These are phyloP conservation scores for Dynastes tityus DNA, from an alignment of 2,888 invertebrate genomes.

Conservation along the genomic window DNA sequence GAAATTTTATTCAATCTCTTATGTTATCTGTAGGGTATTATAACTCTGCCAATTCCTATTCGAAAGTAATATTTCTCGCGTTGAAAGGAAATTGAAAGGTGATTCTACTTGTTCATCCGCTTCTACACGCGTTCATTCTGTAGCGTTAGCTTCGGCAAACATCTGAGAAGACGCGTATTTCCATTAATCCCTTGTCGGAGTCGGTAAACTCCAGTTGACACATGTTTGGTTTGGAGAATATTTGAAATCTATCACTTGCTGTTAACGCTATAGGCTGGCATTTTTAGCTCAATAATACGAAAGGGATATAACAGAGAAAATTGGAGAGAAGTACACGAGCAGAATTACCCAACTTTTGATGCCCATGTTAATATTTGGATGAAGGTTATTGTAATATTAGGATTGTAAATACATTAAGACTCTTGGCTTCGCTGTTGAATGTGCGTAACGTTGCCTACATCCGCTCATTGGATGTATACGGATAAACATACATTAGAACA, in stretches of 20 bases:
- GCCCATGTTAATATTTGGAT: too few species aligned
- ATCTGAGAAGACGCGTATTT: slow-evolving; percentile 29
- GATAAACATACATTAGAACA: too few species aligned
- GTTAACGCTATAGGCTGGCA: not conserved
- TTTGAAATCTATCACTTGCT: slow-evolving; percentile 32
- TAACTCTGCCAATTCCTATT: slow-evolving; percentile 14
- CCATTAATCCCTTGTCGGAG: slow-evolving; percentile 38
- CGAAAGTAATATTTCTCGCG: slow-evolving; percentile 16
- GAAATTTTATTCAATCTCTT: too few species aligned
- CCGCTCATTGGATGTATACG: too few species aligned
- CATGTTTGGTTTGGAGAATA: slow-evolving; percentile 14
- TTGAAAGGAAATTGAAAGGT: not conserved
- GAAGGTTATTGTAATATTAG: too few species aligned
- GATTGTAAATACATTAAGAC: too few species aligned
- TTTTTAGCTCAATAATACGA: not conserved
- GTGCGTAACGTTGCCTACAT: too few species aligned
- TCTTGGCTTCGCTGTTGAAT: too few species aligned
- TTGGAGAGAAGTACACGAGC: too few species aligned
- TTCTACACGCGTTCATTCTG: slow-evolving; percentile 14
- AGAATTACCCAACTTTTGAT: too few species aligned
- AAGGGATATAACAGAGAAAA: not conserved
- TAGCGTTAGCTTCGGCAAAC: slow-evolving; percentile 3
- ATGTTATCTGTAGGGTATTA: not conserved
- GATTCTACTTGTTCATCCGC: not conserved
- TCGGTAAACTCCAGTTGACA: slow-evolving; percentile 29